phyloP scores from a whole-genome alignment of 1,140 invertebrate species.

The Oryctes rhinoceros region DNA sequence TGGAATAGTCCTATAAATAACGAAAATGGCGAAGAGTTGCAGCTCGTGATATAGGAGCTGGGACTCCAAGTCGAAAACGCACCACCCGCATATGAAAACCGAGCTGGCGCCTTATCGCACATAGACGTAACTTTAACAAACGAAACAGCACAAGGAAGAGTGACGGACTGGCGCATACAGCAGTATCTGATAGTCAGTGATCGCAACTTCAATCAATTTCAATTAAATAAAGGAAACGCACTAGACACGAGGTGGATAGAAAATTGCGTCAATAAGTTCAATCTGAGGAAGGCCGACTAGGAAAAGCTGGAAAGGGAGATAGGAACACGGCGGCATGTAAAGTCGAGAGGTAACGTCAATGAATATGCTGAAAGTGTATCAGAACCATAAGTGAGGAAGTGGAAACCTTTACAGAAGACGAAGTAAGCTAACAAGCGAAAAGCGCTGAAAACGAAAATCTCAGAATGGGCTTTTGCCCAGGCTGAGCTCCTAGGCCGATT shows the following conservation, averaged over 20 bases:
- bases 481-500: not conserved
- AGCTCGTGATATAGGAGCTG: not conserved
- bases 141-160: not conserved
- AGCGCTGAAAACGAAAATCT: too few species aligned
- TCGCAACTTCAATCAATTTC: not conserved
- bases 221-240: not conserved
- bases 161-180: not conserved
- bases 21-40: not conserved
- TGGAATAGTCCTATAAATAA: not conserved
- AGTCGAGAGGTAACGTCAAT: too few species aligned
- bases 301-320: too few species aligned
- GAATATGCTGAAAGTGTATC: too few species aligned
- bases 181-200: not conserved
- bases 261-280: not conserved
- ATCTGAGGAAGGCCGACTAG: not conserved
- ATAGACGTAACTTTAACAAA: conserved; percentile 2
- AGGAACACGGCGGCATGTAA: too few species aligned
- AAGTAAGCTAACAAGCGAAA: too few species aligned
- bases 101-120: not conserved
- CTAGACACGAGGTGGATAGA: not conserved
- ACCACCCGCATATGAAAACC: not conserved
- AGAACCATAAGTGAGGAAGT: too few species aligned
- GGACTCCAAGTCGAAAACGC: not conserved
- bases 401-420: too few species aligned
- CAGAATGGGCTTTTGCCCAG: not conserved